Conservation (phyloP, 2,888 invertebrate species). For the Tachina lurida region DNA sequence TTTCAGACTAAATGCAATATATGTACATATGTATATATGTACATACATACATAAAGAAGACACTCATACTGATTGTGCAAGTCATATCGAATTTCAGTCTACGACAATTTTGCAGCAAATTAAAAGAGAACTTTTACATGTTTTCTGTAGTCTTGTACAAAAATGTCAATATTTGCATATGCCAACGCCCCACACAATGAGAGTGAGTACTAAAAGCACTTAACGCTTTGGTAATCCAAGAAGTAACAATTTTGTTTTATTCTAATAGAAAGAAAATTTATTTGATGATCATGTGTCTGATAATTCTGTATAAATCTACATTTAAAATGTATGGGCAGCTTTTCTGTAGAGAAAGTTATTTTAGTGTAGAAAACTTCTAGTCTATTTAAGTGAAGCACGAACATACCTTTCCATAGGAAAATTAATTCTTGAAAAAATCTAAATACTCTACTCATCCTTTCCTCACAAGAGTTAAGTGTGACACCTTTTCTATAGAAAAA, state of each 20-base stretch:
- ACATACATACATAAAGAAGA: background rate
- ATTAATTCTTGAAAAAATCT: background rate
- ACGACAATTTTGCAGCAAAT: too few relatives aligned
- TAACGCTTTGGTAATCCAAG: background rate
- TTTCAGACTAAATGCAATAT: background rate
- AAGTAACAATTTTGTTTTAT: background rate
- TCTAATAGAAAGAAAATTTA: background rate
- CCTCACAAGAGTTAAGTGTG: too few relatives aligned
- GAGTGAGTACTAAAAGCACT: background rate
- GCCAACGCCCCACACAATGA: too few relatives aligned
- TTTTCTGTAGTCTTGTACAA: too few relatives aligned
- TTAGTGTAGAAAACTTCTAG: background rate
- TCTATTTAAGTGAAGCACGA: background rate
- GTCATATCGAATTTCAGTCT: too few relatives aligned
- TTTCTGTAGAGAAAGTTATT: background rate
- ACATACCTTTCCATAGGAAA: background rate
- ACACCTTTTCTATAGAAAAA: slow-evolving; percentile 5
- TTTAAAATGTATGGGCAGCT: background rate
- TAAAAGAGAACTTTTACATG: too few relatives aligned
- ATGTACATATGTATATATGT: too few relatives aligned
- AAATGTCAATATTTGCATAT: too few relatives aligned
- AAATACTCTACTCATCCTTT: background rate
- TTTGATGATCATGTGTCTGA: slow-evolving; percentile 3
- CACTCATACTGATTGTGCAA: background rate
- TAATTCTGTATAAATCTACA: background rate